phyloP scores from a whole-genome alignment of 2,113 vertebrate species.

The Tylochromis polylepis region DNA sequence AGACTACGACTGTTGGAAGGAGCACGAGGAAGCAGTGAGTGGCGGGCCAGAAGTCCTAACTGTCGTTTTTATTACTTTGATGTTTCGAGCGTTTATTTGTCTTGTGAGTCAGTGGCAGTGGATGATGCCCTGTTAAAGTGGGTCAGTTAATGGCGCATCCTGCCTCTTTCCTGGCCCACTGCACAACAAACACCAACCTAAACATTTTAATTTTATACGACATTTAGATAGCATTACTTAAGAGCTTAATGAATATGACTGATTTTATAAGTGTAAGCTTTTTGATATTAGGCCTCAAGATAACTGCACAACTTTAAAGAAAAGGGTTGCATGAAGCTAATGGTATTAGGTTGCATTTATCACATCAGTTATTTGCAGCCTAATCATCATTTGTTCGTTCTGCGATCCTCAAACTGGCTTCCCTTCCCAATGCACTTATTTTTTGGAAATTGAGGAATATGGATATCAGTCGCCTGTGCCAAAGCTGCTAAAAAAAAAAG shows the following conservation, averaged over 20 bases:
- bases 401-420: background rate
- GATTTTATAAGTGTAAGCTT: background rate
- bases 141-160: background rate
- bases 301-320: background rate
- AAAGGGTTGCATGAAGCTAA: background rate
- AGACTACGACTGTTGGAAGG: slow-evolving; percentile 98
- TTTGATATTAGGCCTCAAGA: background rate
- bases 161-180: background rate
- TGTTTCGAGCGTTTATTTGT: background rate
- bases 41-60: background rate
- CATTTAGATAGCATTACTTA: background rate
- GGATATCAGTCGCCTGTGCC: background rate
- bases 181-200: background rate
- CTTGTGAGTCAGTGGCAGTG: background rate
- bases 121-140: background rate
- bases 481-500: background rate
- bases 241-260: background rate
- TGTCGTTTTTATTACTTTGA: background rate
- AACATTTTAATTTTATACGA: background rate
- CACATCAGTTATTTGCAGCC: background rate
- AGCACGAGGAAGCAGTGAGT: slow-evolving; percentile 92
- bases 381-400: background rate
- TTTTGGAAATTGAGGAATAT: background rate
- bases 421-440: background rate
- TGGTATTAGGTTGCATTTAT: background rate